Evolutionary conservation across 2,113 vertebrate species (phyloP).

Genomic region (Chloebia gouldiae): DNA sequence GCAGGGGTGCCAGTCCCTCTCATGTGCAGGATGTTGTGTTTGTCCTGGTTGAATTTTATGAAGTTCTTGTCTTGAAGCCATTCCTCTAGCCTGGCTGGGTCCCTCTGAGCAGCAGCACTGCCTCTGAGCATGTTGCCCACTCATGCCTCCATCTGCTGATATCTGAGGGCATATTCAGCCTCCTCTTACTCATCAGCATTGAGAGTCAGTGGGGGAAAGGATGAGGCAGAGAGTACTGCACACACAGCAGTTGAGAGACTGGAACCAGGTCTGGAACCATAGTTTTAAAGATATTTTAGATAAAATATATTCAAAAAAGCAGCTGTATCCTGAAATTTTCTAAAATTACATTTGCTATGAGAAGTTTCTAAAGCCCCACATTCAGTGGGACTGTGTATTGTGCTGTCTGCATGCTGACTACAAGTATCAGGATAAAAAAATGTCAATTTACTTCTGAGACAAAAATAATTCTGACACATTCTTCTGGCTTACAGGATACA

Average conservation of each 20-base stretch:
- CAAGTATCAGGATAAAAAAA: neutral
- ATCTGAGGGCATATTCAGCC: neutral
- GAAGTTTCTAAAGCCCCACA: neutral
- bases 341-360: neutral
- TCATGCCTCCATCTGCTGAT: neutral
- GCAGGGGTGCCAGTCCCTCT: neutral
- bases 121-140: accelerated
- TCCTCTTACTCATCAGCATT: neutral
- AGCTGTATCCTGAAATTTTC: neutral
- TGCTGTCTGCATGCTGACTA: neutral
- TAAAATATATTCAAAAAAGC: neutral
- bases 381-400: neutral
- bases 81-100: neutral
- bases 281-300: neutral
- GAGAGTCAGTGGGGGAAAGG: neutral
- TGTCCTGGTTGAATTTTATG: neutral
- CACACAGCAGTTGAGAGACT: neutral
- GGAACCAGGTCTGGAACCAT: neutral
- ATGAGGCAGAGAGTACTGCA: neutral
- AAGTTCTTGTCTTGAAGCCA: neutral
- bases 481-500: neutral
- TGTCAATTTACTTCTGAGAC: neutral
- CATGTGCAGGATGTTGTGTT: neutral
- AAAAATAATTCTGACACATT: neutral
- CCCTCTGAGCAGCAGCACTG: neutral